Base-by-base conservation (phyloP, 2,888 invertebrate genomes). In the Spodoptera littoralis region DNA sequence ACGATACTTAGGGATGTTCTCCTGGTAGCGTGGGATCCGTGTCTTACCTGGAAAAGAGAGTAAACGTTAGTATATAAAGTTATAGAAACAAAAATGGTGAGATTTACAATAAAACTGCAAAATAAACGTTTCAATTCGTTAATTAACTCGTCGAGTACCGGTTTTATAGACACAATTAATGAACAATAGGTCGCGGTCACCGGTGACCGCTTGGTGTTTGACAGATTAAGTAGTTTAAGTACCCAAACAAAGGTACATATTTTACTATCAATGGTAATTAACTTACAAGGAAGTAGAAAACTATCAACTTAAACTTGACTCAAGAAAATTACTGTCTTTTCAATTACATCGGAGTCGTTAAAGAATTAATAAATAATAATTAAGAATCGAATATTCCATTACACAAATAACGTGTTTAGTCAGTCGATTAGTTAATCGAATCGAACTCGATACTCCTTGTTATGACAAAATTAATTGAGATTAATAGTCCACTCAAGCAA, bases 401-500 rank as follows among this genome's bases (percentile, higher is more conserved):
- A 50, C 13, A 9, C 27, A 60, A 57, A 52, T 49, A 69, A 65
- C 60, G 59, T 65, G 63, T 72, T 71, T 71, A 70, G 18, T 54
- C 62, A 66, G 41, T 63, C 53, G 65, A 76, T 70, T 72, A 72
- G 67, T 60, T 65, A 60, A 74, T 72, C 70, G 65, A 73, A 58
- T 12, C 58, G 53, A 70, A 71, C 61, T 58, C 53, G 59, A 77
- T 69, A 75, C 66, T 66, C 47, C 76, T 82, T 76, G 79, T 83
- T 83, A 83, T 76, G 77, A 81, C 79, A 71, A 81, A 80, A 84
- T 81, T 82, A 81, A 80, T 83, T 79, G 80, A 79, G 79, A 81
- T 82, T 84, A 81, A 83, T 84, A 83, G 82, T 71, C 81, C 77
- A 73, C 71, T 77, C 77, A 57, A 73, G 82, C 76, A 80, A 80